Percentiles rank a stretch among this genome's conserved stretches.
These are phyloP conservation scores for Eucidaris tribuloides DNA, from an alignment of 35 echinoderm and acorn worm species.

Conservation along the genomic window DNA sequence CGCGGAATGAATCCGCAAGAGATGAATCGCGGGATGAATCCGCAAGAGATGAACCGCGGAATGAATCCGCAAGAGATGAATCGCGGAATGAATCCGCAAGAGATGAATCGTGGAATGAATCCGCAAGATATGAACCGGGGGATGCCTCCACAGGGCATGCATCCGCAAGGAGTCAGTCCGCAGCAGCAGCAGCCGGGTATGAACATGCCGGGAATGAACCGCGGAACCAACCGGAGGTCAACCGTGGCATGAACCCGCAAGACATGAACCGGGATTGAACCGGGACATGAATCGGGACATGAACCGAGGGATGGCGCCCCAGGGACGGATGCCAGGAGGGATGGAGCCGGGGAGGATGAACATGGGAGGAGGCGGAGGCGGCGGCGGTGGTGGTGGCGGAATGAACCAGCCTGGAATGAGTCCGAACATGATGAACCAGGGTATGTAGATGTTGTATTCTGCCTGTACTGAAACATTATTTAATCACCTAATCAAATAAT, in stretches of 20 bases:
- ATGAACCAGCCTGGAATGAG: slow-evolving; percentile 31
- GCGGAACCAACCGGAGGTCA: no score
- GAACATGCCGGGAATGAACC: not conserved
- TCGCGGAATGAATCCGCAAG: no score
- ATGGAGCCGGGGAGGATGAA: slow-evolving; percentile 19
- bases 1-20: no score
- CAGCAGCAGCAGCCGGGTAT: no score
- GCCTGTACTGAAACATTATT: no score
- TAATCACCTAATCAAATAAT: no score
- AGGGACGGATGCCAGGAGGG: not conserved
- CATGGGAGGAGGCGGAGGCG: slow-evolving; percentile 7
- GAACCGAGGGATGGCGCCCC: not conserved
- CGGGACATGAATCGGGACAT: no score
- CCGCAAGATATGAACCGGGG: not conserved
- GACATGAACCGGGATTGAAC: slow-evolving; percentile 10
- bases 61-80: no score
- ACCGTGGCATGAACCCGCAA: not conserved
- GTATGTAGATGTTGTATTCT: no score
- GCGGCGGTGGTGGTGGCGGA: no score
- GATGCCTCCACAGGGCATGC: not conserved
- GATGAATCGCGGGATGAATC: slow-evolving; percentile 7
- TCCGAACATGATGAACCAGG: slow-evolving; percentile 11
- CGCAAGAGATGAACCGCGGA: not conserved
- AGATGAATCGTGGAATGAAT: not conserved
- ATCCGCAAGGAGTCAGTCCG: no score